Percentiles rank a stretch among this genome's conserved stretches.
These are phyloP conservation scores for Agrochola lychnidis DNA, from an alignment of 2,888 invertebrate genomes.

Conservation along the genomic window DNA sequence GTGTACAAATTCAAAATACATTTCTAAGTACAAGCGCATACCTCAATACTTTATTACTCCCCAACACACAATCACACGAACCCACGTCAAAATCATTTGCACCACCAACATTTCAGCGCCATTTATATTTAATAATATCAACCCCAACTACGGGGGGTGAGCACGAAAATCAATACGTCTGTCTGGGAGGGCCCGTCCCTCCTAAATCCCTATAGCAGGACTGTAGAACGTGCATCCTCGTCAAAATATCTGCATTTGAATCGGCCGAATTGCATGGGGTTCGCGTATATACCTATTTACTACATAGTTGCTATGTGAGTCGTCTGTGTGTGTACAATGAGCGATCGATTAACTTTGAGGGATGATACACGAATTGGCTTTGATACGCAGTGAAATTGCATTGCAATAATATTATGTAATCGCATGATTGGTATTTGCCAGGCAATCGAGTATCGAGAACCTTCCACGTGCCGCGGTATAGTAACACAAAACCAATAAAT, in stretches of 20 bases:
- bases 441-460: conserved; percentile 13
- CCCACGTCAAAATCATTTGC: conserved; percentile 62
- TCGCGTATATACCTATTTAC: conserved; percentile 44
- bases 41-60: conserved; percentile 17
- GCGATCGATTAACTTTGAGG: conserved; percentile 54
- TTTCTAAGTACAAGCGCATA: not conserved
- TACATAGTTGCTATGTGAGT: conserved; percentile 14
- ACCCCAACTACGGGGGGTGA: conserved; percentile 76
- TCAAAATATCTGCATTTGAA: conserved; percentile 82
- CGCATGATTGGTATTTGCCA: conserved; percentile 4
- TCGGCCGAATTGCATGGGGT: conserved; percentile 67
- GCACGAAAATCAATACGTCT: conserved; percentile 84
- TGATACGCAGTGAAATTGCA: conserved; percentile 44
- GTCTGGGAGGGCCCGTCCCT: conserved; percentile 85
- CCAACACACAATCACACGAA: conserved; percentile 26
- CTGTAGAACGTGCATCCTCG: conserved; percentile 63
- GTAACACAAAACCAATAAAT: not conserved
- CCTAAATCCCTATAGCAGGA: conserved; percentile 69
- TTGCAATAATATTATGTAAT: conserved; percentile 27
- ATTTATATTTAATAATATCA: conserved; percentile 87
- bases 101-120: conserved; percentile 78
- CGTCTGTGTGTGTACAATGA: conserved; percentile 15
- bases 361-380: conserved; percentile 32
- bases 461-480: not conserved
- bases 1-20: not conserved